Percentiles rank a stretch among this genome's conserved stretches.
Evolutionary conservation across 2,888 invertebrate genomes (phyloP).

Genomic region (Athrips mouffetella): DNA sequence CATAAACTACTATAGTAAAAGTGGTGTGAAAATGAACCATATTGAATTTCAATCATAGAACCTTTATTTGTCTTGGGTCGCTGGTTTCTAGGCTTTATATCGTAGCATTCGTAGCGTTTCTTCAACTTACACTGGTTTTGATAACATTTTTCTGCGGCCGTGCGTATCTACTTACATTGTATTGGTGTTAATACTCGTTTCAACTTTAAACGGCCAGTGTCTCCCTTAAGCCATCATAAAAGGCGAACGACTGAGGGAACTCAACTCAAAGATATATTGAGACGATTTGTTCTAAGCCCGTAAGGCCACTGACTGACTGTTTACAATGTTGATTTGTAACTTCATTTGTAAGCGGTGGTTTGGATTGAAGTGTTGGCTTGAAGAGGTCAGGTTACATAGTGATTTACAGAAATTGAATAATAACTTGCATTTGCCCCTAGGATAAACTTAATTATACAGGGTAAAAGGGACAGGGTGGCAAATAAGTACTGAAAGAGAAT

Average conservation of each 20-base stretch:
- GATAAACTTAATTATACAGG: not conserved
- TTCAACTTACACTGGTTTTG: too few species aligned
- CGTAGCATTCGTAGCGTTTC: too few species aligned
- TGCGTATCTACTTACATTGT: not conserved
- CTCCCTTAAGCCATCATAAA: slow-evolving; percentile 53
- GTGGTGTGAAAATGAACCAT: too few species aligned
- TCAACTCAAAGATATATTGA: slow-evolving; percentile 47
- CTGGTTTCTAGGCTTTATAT: too few species aligned
- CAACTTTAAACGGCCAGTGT: slow-evolving; percentile 40
- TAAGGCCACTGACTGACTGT: slow-evolving; percentile 40
- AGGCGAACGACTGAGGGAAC: slow-evolving; percentile 46
- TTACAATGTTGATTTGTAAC: slow-evolving; percentile 53
- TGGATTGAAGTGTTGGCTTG: slow-evolving; percentile 41
- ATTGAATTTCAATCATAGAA: too few species aligned
- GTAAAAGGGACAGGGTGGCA: too few species aligned
- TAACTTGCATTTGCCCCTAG: not conserved
- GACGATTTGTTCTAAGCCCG: slow-evolving; percentile 50
- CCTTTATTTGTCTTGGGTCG: too few species aligned
- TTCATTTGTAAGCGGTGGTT: slow-evolving; percentile 40
- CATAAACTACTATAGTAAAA: too few species aligned
- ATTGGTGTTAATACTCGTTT: slow-evolving; percentile 16
- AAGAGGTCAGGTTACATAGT: not conserved
- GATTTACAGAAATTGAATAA: not conserved
- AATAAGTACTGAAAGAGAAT: too few species aligned
- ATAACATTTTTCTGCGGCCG: too few species aligned